Base-by-base conservation (phyloP, 2,888 invertebrate species). In the Tiliacea aurago region DNA sequence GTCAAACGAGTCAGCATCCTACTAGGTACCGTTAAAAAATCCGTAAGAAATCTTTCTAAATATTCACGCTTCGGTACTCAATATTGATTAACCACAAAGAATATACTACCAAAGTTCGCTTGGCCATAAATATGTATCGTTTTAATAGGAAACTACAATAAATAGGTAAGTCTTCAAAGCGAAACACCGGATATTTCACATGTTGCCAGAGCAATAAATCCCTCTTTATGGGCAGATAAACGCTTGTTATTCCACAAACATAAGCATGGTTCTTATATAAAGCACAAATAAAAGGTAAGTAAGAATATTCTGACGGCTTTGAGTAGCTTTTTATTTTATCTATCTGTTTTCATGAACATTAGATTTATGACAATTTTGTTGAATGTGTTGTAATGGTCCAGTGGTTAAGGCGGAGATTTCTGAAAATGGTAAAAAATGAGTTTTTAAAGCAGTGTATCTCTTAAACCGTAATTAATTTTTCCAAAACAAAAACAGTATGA, bases 211-310 rank as follows among this genome's bases (percentile, higher is more conserved):
- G 88, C 88, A 86, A 93, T 95, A 94, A 94, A 94, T 94, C 89
- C 89, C 80, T 83, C 87, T 94, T 94, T 94, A 94, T 93, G 93
- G 93, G 91, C 93, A 93, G 93, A 94, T 94, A 94, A 94, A 93
- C 90, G 93, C 89, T 91, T 93, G 93, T 93, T 93, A 92, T 91
- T 90, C 90, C 90, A 86, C 89, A 91, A 90, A 92, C 91, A 92
- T 91, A 92, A 90, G 90, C 90, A 91, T 90, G 88, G 87, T 87
- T 87, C 88, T 87, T 80, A 83, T 83, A 86, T 87, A 89, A 91
- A 89, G 88, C 85, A 89, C 87, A 89, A 58, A 92, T 90, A 90
- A 90, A 91, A 90, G 85, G 87, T 88, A 87, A 85, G 86, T 86
- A 86, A 83, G 82, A 87, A 87, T 88, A 79, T 86, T 86, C 78